Evolutionary conservation across 2,888 invertebrate genomes (phyloP).

Genomic region (Cantharis flavilabris): DNA sequence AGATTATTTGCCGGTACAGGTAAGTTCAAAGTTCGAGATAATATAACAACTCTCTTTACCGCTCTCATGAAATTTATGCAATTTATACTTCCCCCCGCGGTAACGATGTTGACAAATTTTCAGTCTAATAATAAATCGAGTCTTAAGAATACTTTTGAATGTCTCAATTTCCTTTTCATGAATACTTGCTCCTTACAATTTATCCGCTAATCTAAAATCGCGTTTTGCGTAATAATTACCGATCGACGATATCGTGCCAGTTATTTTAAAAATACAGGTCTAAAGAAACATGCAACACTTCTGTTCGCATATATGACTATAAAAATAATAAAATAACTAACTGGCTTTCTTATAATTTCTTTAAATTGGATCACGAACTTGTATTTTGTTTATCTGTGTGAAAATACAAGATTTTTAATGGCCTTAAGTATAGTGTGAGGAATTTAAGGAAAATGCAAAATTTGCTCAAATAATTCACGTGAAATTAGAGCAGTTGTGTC

Average conservation of each 20-base stretch:
- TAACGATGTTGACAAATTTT: background rate
- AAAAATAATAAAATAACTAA: slow-evolving; percentile 41
- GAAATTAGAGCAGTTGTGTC: background rate
- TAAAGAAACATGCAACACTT: slow-evolving; percentile 38
- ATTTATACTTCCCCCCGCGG: background rate
- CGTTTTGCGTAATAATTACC: slow-evolving; percentile 44
- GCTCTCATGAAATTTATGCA: background rate
- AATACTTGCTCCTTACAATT: slow-evolving; percentile 10
- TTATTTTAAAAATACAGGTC: slow-evolving; percentile 41
- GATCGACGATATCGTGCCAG: slow-evolving; percentile 41
- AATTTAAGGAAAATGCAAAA: background rate
- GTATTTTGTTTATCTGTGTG: slow-evolving; percentile 34
- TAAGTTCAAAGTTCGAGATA: background rate
- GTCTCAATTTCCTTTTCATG: slow-evolving; percentile 19
- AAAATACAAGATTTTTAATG: slow-evolving; percentile 11
- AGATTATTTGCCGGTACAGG: background rate
- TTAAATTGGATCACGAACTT: slow-evolving; percentile 40
- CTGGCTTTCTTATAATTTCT: slow-evolving; percentile 31
- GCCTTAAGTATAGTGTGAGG: background rate
- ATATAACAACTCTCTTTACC: background rate
- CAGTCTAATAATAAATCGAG: background rate
- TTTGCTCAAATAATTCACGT: background rate
- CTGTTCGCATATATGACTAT: slow-evolving; percentile 27
- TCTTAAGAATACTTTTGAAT: slow-evolving; percentile 14
- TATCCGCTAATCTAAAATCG: slow-evolving; percentile 40